These are phyloP conservation scores for Uropsilus gracilis DNA, from an alignment of 2,113 vertebrate genomes.

Conservation along the genomic window DNA sequence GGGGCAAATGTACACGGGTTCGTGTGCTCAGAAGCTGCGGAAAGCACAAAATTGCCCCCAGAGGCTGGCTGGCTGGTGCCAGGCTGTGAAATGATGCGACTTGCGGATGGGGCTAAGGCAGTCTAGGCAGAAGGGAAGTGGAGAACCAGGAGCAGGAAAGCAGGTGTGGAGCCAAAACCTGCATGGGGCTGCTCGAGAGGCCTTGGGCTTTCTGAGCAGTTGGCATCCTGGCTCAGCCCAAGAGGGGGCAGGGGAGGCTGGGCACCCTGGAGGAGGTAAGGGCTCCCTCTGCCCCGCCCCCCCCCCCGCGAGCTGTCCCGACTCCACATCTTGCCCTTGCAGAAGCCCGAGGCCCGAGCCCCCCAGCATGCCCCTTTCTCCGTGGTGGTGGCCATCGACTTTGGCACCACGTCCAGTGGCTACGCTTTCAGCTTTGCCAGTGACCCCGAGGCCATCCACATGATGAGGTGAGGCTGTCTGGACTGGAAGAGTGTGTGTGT, in stretches of 20 bases:
- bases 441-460: conserved; percentile 96
- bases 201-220: neutral
- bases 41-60: conserved; percentile 27
- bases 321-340: conserved; percentile 11
- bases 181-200: neutral
- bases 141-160: neutral
- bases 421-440: conserved; percentile 96
- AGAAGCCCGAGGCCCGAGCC: conserved; percentile 88
- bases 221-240: neutral
- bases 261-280: neutral
- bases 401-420: conserved; percentile 96
- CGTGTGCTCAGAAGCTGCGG: neutral
- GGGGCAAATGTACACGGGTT: neutral
- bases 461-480: conserved; percentile 92
- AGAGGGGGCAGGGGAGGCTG: neutral
- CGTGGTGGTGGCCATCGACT: conserved; percentile 96
- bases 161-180: neutral
- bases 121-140: neutral
- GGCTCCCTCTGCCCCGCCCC: neutral
- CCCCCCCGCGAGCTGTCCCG: neutral
- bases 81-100: neutral
- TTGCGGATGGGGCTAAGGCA: neutral
- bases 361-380: conserved; percentile 86
- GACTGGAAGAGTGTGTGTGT: neutral
- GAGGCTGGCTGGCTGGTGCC: neutral